Conservation (phyloP, 2,888 invertebrate species). For the Aspidapion aeneum region DNA sequence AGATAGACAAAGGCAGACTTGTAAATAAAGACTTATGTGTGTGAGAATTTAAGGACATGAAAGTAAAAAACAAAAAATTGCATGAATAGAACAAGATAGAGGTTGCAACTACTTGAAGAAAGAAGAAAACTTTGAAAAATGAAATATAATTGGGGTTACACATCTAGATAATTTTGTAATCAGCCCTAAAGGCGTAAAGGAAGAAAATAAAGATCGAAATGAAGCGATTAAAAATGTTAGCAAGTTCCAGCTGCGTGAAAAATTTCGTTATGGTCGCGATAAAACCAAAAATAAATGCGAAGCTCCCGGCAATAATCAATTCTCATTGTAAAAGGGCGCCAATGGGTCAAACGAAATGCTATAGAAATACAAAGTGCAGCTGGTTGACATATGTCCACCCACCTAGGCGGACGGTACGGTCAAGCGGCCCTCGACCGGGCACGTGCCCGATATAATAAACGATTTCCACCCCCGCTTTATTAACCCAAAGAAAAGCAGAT, state of each 20-base stretch:
- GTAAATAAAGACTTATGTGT: no score
- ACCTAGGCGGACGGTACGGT: slow-evolving; percentile 42
- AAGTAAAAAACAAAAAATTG: no score
- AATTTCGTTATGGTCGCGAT: background rate
- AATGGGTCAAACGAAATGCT: background rate
- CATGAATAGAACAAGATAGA: no score
- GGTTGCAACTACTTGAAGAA: no score
- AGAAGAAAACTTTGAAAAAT: no score
- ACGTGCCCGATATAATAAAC: slow-evolving; percentile 34
- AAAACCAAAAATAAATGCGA: background rate
- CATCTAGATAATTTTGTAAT: no score
- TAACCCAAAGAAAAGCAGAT: slow-evolving; percentile 39
- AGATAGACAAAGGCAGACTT: no score
- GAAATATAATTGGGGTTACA: no score
- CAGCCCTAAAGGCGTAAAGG: background rate
- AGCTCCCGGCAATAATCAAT: background rate
- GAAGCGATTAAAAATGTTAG: background rate
- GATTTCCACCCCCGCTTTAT: slow-evolving; percentile 42
- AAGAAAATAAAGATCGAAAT: background rate
- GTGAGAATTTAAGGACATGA: no score
- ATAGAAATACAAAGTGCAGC: slow-evolving; percentile 39
- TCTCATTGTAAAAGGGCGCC: background rate
- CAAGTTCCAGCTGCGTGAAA: background rate
- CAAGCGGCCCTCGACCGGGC: slow-evolving; percentile 36
- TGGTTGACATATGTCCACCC: slow-evolving; percentile 43